Evolutionary conservation across 2,888 invertebrate genomes (phyloP).

Genomic region (Tuberolachnus salignus): DNA sequence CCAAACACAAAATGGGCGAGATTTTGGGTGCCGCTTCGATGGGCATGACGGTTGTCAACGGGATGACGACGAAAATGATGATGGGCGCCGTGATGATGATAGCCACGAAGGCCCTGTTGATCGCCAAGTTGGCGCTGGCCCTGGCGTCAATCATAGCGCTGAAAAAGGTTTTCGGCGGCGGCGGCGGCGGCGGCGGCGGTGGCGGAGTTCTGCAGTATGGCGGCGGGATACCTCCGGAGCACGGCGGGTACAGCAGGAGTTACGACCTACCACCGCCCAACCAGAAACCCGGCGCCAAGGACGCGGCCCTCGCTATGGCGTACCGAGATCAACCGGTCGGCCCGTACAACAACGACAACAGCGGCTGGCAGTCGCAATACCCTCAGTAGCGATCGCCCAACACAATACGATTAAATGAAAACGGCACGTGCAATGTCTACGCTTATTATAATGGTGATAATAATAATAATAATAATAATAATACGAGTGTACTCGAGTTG

Average conservation of each 20-base stretch:
- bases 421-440: too few species aligned
- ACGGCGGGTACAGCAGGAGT: constrained; percentile 57
- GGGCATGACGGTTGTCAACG: constrained; percentile 62
- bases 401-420: too few species aligned
- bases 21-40: constrained; percentile 69
- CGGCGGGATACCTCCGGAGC: constrained; percentile 51
- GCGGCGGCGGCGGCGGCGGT: constrained; percentile 63
- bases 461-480: too few species aligned
- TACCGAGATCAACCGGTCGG: constrained; percentile 1
- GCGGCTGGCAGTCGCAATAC: too few species aligned
- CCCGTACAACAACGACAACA: not conserved
- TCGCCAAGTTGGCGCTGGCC: constrained; percentile 72
- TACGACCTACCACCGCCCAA: not conserved
- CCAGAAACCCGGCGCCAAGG: not conserved
- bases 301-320: not conserved
- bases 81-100: constrained; percentile 64
- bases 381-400: too few species aligned
- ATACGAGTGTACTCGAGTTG: too few species aligned
- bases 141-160: constrained; percentile 76
- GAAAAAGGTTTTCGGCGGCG: constrained; percentile 71
- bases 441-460: too few species aligned
- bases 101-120: constrained; percentile 36
- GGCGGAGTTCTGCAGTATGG: constrained; percentile 63
- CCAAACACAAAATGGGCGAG: constrained; percentile 65
- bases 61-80: constrained; percentile 72